A percentile compares a stretch with the other conserved stretches of the same genome.
These are phyloP conservation scores for Merops nubicus DNA, from an alignment of 2,113 vertebrate species.

Conservation along the genomic window DNA sequence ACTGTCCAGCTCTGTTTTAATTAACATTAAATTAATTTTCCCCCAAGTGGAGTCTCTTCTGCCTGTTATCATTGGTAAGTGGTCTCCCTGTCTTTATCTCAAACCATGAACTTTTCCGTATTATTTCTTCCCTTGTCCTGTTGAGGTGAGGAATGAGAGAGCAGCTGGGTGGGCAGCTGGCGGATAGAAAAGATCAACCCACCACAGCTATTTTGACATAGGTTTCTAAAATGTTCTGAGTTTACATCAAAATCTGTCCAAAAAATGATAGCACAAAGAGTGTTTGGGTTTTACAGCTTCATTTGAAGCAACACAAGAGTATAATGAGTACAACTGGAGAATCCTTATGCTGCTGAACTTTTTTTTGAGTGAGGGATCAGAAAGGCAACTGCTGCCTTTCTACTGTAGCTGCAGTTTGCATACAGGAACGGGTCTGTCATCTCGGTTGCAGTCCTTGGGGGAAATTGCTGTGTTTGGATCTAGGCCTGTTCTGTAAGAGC, in stretches of 20 bases:
- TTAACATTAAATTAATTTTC: neutral
- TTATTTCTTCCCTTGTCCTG: neutral
- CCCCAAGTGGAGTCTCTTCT: neutral
- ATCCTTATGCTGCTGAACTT: neutral
- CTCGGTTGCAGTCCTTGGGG: neutral
- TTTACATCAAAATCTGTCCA: rapidly evolving
- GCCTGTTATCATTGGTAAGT: neutral
- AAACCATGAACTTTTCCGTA: neutral
- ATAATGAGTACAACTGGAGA: neutral
- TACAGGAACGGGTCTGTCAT: neutral
- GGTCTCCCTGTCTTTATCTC: neutral
- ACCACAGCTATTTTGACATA: rapidly evolving
- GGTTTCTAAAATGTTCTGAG: neutral
- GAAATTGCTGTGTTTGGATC: neutral
- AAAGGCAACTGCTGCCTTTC: rapidly evolving
- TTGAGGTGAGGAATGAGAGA: neutral
- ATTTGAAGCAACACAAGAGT: neutral
- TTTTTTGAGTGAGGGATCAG: rapidly evolving
- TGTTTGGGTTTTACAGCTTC: neutral
- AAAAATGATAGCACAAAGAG: neutral
- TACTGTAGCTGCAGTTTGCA: rapidly evolving
- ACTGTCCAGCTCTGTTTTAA: neutral
- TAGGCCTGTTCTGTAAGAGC: neutral
- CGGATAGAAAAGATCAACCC: neutral
- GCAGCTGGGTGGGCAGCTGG: rapidly evolving